Evolutionary conservation across 2,888 invertebrate species (phyloP).

Genomic region (Scaptomyza parva): DNA sequence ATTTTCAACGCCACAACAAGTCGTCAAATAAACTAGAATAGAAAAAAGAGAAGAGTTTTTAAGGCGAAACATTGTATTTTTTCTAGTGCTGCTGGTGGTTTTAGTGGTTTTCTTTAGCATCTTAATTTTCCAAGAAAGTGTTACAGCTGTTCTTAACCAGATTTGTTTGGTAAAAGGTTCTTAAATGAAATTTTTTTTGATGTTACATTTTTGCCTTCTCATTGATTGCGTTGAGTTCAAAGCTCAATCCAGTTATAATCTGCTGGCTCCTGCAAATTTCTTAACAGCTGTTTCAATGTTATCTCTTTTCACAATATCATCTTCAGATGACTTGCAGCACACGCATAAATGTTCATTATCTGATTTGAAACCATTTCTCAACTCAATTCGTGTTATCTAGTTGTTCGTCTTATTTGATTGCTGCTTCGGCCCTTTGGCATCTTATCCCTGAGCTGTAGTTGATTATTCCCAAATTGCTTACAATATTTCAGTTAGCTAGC

Average conservation of each 20-base stretch:
- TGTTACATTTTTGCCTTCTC: neutral
- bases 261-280: neutral
- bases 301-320: neutral
- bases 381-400: neutral
- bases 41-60: conserved; percentile 22
- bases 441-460: conserved; percentile 12
- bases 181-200: neutral
- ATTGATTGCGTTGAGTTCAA: neutral
- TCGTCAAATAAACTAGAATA: conserved; percentile 26
- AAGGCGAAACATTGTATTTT: neutral
- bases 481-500: conserved; percentile 29
- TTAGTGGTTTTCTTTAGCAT: neutral
- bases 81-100: neutral
- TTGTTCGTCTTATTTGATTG: neutral
- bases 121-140: conserved; percentile 45
- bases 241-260: neutral
- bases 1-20: conserved; percentile 20
- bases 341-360: neutral
- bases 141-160: neutral
- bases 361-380: conserved; percentile 17
- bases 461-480: conserved; percentile 23
- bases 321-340: conserved; percentile 15
- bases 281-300: neutral
- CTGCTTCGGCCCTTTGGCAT: conserved; percentile 1
- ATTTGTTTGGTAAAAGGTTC: neutral